phyloP scores from a whole-genome alignment of 2,797 vertebrate species.

The Lindbergichthys nudifrons region DNA sequence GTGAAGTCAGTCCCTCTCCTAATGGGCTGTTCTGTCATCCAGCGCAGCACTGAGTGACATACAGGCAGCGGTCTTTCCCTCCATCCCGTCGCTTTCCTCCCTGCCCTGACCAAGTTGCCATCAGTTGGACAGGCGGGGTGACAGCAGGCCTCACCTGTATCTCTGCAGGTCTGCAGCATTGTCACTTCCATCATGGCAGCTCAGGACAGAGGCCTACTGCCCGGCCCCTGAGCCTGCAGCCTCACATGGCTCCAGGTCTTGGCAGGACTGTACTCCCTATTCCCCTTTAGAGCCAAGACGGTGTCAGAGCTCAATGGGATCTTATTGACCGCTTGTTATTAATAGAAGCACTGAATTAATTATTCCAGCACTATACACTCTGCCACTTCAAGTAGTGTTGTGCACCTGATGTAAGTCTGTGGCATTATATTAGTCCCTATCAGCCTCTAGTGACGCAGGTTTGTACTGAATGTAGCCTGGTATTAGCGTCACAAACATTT shows the following conservation, averaged over 20 bases:
- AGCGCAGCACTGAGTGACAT: slow-evolving; percentile 77
- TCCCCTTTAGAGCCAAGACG: slow-evolving; percentile 38
- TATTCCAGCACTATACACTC: slow-evolving; percentile 29
- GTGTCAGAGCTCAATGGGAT: slow-evolving; percentile 49
- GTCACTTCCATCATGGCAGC: slow-evolving; percentile 72
- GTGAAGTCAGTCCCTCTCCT: slow-evolving; percentile 81
- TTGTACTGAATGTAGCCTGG: slow-evolving; percentile 10
- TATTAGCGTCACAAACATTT: neutral
- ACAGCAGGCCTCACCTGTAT: slow-evolving; percentile 74
- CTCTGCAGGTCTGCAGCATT: slow-evolving; percentile 58
- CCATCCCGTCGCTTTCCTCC: slow-evolving; percentile 51
- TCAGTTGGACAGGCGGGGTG: slow-evolving; percentile 71
- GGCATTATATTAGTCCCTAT: slow-evolving; percentile 27
- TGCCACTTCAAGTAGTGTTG: slow-evolving; percentile 31
- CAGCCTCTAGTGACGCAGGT: slow-evolving; percentile 12
- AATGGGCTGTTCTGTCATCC: slow-evolving; percentile 86
- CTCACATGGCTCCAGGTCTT: slow-evolving; percentile 65
- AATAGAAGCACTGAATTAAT: slow-evolving; percentile 60
- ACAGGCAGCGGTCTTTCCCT: slow-evolving; percentile 59
- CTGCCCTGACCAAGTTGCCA: slow-evolving; percentile 60
- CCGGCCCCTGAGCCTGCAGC: slow-evolving; percentile 51
- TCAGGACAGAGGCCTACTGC: slow-evolving; percentile 60
- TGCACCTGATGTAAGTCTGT: neutral
- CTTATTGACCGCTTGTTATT: slow-evolving; percentile 65
- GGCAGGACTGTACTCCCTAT: slow-evolving; percentile 50